A percentile compares a stretch with the other conserved stretches of the same genome.
These are phyloP conservation scores for Drosophila nigricruria DNA, from an alignment of 2,888 invertebrate genomes.

Conservation along the genomic window DNA sequence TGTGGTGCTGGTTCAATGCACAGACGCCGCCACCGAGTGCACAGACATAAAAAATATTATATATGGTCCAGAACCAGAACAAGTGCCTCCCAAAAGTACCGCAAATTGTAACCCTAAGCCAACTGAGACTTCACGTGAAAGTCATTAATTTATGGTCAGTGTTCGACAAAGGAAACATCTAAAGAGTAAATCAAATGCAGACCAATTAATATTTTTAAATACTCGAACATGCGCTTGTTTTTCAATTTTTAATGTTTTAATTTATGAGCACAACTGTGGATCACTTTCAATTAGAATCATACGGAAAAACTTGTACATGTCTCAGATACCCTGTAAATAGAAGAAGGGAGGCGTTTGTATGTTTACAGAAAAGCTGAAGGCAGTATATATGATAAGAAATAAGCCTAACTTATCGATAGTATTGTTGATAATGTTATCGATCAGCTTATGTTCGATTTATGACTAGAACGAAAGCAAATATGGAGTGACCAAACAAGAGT, in stretches of 20 bases:
- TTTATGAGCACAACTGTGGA: slow-evolving; percentile 59
- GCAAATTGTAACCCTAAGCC: slow-evolving; percentile 19
- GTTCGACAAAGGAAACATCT: slow-evolving; percentile 45
- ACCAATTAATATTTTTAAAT: slow-evolving; percentile 57
- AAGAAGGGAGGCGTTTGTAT: not conserved
- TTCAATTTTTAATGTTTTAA: slow-evolving; percentile 55
- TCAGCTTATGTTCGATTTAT: no score
- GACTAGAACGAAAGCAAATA: no score
- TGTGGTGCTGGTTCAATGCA: slow-evolving; percentile 54
- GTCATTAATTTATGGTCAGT: slow-evolving; percentile 36
- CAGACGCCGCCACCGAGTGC: slow-evolving; percentile 33
- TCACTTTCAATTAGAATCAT: slow-evolving; percentile 53
- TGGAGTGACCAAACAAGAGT: no score
- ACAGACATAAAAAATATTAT: slow-evolving; percentile 22
- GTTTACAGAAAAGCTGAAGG: not conserved
- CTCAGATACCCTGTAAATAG: slow-evolving; percentile 23
- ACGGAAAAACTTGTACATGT: slow-evolving; percentile 37
- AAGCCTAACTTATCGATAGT: not conserved
- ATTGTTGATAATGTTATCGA: no score
- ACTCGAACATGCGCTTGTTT: slow-evolving; percentile 46
- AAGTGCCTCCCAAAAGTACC: slow-evolving; percentile 4
- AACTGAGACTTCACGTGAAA: slow-evolving; percentile 20
- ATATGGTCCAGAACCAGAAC: slow-evolving; percentile 15
- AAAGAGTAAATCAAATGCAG: slow-evolving; percentile 38
- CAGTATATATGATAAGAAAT: not conserved